Conservation (phyloP, 64 coral and sea anemone species). For the Catalaphyllia jardinei region DNA sequence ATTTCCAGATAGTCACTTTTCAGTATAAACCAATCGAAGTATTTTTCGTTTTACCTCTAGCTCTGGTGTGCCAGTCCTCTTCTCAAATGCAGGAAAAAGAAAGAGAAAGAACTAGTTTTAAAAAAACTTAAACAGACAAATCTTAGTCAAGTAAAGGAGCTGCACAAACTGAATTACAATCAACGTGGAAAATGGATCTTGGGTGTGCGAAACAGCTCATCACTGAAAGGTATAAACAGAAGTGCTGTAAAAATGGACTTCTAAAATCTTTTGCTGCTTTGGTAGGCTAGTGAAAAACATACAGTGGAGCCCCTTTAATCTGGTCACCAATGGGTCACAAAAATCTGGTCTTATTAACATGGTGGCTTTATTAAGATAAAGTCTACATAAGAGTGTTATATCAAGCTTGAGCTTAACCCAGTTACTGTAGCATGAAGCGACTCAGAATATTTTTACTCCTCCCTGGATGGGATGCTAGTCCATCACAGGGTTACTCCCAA, state of each 20-base stretch:
- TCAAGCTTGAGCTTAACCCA: no score
- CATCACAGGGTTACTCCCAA: no score
- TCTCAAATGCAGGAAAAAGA: not conserved
- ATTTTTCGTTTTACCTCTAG: not conserved
- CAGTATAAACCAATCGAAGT: not conserved
- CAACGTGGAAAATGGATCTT: constrained; percentile 83
- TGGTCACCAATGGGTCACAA: no score
- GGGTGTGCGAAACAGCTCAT: not conserved
- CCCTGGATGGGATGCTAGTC: no score
- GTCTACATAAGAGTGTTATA: no score
- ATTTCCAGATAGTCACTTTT: not conserved
- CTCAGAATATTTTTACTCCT: no score
- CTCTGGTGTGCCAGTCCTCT: constrained; percentile 22
- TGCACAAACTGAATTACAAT: constrained; percentile 40
- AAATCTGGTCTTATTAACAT: no score
- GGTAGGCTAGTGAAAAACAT: no score
- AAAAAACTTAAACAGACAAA: constrained; percentile 13
- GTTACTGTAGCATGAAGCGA: no score
- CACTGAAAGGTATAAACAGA: not conserved
- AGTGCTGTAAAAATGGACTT: not conserved
- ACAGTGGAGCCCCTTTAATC: no score
- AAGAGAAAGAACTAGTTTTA: not conserved
- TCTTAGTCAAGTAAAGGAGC: constrained; percentile 46
- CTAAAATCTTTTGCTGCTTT: not conserved
- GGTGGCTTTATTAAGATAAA: no score